Conservation (phyloP, 2,113 vertebrate species). For the Crotalus tigris region DNA sequence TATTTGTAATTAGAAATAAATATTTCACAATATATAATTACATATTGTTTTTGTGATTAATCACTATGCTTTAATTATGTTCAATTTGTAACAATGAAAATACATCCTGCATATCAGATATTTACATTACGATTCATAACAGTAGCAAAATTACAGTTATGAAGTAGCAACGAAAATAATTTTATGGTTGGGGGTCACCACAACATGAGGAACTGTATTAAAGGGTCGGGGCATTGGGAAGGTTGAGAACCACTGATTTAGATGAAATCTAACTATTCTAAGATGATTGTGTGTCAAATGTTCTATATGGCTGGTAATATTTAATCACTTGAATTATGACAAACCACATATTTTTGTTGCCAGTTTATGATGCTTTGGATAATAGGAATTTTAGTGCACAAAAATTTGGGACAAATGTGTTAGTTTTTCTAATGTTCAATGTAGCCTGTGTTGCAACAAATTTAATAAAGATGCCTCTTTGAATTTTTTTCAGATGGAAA, state of each 20-base stretch:
- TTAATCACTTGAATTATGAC: neutral
- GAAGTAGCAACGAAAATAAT: too few relatives aligned
- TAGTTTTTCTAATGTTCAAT: neutral
- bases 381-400: neutral
- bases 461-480: neutral
- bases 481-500: constrained; percentile 33
- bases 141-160: too few relatives aligned
- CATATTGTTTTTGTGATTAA: too few relatives aligned
- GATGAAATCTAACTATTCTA: neutral
- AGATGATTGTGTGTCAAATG: neutral
- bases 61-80: too few relatives aligned
- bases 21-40: too few relatives aligned
- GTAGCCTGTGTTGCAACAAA: neutral
- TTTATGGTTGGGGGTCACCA: too few relatives aligned
- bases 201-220: too few relatives aligned
- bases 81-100: too few relatives aligned
- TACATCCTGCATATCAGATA: too few relatives aligned
- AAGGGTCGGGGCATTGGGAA: too few relatives aligned
- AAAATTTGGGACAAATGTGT: neutral
- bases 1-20: too few relatives aligned
- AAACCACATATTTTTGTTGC: neutral
- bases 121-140: too few relatives aligned
- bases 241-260: neutral
- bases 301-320: neutral
- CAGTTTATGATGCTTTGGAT: neutral